These are phyloP conservation scores for Saccostrea glomerata DNA, from an alignment of 1,140 invertebrate species.

Conservation along the genomic window DNA sequence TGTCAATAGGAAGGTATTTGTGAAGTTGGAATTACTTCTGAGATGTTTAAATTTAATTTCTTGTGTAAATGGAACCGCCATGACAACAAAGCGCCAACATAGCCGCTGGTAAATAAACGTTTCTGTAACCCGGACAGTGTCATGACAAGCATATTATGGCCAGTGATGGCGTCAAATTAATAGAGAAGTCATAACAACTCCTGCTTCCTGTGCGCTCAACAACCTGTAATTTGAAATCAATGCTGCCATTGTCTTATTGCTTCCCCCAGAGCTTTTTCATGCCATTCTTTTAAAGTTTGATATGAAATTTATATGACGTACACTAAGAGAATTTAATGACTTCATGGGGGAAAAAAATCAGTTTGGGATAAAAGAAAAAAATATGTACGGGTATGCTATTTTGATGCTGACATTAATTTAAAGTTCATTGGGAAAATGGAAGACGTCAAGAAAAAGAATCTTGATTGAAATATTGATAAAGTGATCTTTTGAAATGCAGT, in stretches of 20 bases:
- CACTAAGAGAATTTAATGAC: neutral
- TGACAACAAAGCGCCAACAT: conserved; percentile 18
- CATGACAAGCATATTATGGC: neutral
- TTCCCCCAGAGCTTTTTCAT: neutral
- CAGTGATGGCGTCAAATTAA: conserved; percentile 9
- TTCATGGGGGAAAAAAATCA: neutral
- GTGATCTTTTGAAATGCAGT: too few species aligned
- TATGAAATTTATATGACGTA: neutral
- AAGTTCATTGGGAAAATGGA: too few species aligned
- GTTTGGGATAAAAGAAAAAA: too few species aligned
- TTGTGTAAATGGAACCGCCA: conserved; percentile 33
- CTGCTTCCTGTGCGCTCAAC: neutral
- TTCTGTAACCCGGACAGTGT: conserved; percentile 26
- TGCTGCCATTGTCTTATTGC: neutral
- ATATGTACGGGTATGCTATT: too few species aligned
- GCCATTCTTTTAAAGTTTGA: neutral
- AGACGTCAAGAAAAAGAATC: too few species aligned
- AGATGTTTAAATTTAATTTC: conserved; percentile 39
- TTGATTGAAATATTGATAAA: too few species aligned
- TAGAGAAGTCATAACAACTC: neutral
- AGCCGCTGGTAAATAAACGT: conserved; percentile 12
- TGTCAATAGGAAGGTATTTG: conserved; percentile 24
- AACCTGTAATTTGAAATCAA: conserved; percentile 19
- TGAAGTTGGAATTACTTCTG: conserved; percentile 14
- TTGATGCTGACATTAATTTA: too few species aligned